These are phyloP conservation scores for Corythornis madagascariensis DNA, from an alignment of 2,113 vertebrate genomes.

Conservation along the genomic window DNA sequence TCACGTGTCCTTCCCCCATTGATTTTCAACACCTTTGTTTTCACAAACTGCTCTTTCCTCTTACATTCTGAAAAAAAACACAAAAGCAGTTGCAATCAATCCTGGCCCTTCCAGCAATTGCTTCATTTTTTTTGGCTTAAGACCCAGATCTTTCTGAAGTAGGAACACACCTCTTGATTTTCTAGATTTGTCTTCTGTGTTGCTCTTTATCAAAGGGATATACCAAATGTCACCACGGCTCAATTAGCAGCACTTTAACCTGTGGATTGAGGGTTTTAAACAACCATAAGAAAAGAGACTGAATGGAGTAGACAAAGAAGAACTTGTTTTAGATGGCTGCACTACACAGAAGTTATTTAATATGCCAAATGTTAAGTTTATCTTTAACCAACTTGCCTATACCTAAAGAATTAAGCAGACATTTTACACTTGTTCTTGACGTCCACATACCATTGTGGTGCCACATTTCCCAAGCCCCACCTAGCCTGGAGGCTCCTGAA, in stretches of 20 bases:
- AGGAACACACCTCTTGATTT: not conserved
- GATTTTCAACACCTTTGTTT: conserved; percentile 6
- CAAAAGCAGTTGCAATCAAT: not conserved
- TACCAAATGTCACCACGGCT: not conserved
- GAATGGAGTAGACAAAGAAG: not conserved
- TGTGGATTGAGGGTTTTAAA: not conserved
- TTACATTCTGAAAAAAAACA: not conserved
- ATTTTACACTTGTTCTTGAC: not conserved
- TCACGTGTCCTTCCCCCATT: not conserved
- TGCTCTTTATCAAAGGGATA: not conserved
- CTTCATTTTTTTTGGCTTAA: conserved; percentile 6
- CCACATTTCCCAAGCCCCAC: not conserved
- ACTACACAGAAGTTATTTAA: not conserved
- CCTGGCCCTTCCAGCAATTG: not conserved
- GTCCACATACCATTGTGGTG: not conserved
- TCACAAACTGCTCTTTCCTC: not conserved
- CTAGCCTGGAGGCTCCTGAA: fast-evolving
- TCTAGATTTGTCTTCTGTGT: not conserved
- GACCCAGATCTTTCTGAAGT: not conserved
- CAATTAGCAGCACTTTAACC: not conserved
- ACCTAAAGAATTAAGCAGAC: not conserved
- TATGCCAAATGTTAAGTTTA: not conserved
- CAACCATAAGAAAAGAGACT: not conserved
- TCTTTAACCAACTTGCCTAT: not conserved
- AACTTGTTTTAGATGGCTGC: not conserved